These are phyloP conservation scores for Scophthalmus maximus DNA, from an alignment of 2,113 vertebrate genomes.

Conservation along the genomic window DNA sequence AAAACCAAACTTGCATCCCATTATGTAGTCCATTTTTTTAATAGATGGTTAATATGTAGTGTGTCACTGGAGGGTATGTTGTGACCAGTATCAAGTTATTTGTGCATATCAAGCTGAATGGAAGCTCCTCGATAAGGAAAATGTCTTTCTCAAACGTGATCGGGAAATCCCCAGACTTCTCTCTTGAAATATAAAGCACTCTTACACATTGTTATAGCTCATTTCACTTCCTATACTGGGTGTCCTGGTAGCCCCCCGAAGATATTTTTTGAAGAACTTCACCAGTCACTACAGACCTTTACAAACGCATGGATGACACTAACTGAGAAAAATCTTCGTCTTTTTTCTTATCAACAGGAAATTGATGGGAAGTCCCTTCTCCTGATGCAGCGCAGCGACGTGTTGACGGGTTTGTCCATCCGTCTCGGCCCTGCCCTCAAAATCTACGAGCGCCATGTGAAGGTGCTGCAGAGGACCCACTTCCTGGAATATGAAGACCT, in stretches of 20 bases:
- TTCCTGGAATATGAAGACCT: conserved; percentile 87
- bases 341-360: conserved; percentile 79
- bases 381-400: conserved; percentile 92
- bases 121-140: too few relatives aligned
- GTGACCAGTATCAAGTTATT: background rate
- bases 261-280: too few relatives aligned
- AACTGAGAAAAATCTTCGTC: background rate
- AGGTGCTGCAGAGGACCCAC: conserved; percentile 90
- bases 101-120: too few relatives aligned
- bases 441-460: conserved; percentile 92
- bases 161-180: too few relatives aligned
- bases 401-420: conserved; percentile 91
- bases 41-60: background rate
- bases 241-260: too few relatives aligned
- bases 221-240: background rate
- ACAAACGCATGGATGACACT: background rate
- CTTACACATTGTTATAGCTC: background rate
- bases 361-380: conserved; percentile 92
- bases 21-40: background rate
- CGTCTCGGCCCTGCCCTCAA: conserved; percentile 92
- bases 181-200: too few relatives aligned
- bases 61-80: background rate
- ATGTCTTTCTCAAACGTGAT: too few relatives aligned
- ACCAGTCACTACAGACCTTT: background rate
- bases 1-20: background rate